phyloP scores from a whole-genome alignment of 2,888 invertebrate genomes.

The Coelogynopora nodosa region DNA sequence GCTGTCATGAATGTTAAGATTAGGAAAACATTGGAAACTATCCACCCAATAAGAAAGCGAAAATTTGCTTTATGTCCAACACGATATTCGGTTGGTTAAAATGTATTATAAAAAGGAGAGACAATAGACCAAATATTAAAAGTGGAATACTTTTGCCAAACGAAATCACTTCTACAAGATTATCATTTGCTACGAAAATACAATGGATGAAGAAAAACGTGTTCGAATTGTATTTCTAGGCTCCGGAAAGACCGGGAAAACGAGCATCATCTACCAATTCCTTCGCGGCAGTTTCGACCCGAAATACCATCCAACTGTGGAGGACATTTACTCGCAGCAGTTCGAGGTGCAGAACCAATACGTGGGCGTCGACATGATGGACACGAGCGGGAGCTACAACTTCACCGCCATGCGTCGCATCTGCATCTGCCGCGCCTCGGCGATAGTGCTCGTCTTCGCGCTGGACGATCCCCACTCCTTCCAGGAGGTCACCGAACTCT shows the following conservation, averaged over 20 bases:
- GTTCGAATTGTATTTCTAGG: conserved; percentile 41
- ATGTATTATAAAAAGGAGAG: too few relatives aligned
- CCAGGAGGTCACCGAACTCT: neutral
- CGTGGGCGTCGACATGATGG: conserved; percentile 40
- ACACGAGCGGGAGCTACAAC: conserved; percentile 40
- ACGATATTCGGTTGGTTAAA: too few relatives aligned
- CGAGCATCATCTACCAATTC: conserved; percentile 41
- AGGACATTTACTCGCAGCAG: conserved; percentile 38
- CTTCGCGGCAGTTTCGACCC: neutral
- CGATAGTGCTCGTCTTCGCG: conserved; percentile 42
- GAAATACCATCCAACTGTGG: conserved; percentile 41
- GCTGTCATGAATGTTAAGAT: too few relatives aligned
- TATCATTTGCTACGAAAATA: too few relatives aligned
- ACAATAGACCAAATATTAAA: too few relatives aligned
- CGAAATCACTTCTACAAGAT: too few relatives aligned
- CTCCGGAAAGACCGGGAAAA: conserved; percentile 36
- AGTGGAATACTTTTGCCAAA: too few relatives aligned
- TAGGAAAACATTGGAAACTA: too few relatives aligned
- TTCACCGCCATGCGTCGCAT: conserved; percentile 45
- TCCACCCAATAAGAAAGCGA: too few relatives aligned
- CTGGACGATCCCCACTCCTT: conserved; percentile 40
- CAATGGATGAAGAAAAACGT: neutral
- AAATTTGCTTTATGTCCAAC: too few relatives aligned
- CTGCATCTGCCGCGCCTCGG: conserved; percentile 39
- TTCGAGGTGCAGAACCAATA: conserved; percentile 1